Evolutionary conservation across 1,140 invertebrate genomes (phyloP), one percentile per base, ranked within the genome.

Genomic region (Diploscapter pachys): DNA sequence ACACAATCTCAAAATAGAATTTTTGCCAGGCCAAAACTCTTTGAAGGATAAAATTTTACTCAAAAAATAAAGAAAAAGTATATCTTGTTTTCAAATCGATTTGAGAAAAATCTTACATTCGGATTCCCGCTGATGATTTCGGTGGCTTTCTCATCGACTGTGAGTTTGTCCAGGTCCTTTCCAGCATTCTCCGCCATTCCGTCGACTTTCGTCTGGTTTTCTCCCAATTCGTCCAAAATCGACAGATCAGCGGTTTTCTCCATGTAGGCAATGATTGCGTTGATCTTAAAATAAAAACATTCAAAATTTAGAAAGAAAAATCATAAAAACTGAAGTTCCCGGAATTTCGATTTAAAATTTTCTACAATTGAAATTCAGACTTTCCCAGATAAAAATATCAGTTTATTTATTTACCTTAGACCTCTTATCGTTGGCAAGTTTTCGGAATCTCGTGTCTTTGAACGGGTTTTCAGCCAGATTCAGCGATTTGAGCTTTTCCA

Each of bases 351-450:
- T 31, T 31, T 31, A 31, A 31, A 31, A 31, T 31, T 31, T 31
- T 31, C 31, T 31, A 31, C 31, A 31, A 31, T 31, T 31, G 31
- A 31, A 0, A 31, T 31, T 31, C 31, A 31, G 31, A 31, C 31
- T 31, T 31, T 31, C 31, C 31, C 31, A 31, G 31, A 31, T 31
- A 31, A 31, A 31, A 31, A 31, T 31, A 31, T 31, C 31, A 31
- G 1, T 1, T 31, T 31, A 31, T 31, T 31, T 31, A 31, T 52
- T 59, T 3, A 78, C 54, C 63, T 68, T 77, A 3, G 62, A 59
- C 9, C 77, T 54, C 51, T 77, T 78, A 13, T 78, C 77, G 57
- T 78, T 78, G 2, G 67, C 71, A 5, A 78, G 55, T 51, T 78
- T 78, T 11, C 63, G 53, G 54, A 78, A 78, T 49, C 77, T 50